Evolutionary conservation across 2,113 vertebrate species (phyloP), one percentile per base, ranked within the genome.

Genomic region (Hydropotes inermis): DNA sequence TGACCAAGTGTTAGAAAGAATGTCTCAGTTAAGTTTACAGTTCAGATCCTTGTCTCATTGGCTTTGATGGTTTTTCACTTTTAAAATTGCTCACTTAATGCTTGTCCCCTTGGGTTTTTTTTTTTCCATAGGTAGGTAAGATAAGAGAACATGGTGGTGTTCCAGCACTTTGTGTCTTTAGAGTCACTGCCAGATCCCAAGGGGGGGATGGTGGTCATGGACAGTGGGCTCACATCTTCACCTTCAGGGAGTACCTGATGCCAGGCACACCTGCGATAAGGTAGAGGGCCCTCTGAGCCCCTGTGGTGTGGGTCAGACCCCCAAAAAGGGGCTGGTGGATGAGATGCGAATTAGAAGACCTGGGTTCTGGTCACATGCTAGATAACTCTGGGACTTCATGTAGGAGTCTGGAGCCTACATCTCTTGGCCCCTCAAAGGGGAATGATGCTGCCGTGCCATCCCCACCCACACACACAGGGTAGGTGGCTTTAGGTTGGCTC

Each of bases 1-100:
- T 86, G 95, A 10, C 5, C 9, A 88, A 92, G n/a, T 92, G 83
- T 89, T 93, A 52, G 47, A 94, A 98, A 57, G 70, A 43, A 28
- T 58, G 21, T 87, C 14, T 86, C 78, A 12, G 55, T 39, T 21
- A 79, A 57, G 64, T 89, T 36, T 50, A 1, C 11, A 85, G 7
- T 85, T 52, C 30, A 78, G 55, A 50, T 50, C 12, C 47, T 50
- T 50, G 47, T 82, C 21, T 67, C 55, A 2, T 1, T 82, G 47
- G 76, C 28, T 58, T 45, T 88, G 54, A 21, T n/a, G 36, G 7
- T 54, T 79, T 88, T 88, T 95, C n/a, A 23, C 60, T 79, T 97
- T 81, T 61, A 86, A 91, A 92, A 74, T 45, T 94, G 27, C 81
- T 89, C 17, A 5, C 33, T 94, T 89, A 84, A 30, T 9, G 58